phyloP scores from a whole-genome alignment of 2,888 invertebrate genomes.

The Lomographa bimaculata region DNA sequence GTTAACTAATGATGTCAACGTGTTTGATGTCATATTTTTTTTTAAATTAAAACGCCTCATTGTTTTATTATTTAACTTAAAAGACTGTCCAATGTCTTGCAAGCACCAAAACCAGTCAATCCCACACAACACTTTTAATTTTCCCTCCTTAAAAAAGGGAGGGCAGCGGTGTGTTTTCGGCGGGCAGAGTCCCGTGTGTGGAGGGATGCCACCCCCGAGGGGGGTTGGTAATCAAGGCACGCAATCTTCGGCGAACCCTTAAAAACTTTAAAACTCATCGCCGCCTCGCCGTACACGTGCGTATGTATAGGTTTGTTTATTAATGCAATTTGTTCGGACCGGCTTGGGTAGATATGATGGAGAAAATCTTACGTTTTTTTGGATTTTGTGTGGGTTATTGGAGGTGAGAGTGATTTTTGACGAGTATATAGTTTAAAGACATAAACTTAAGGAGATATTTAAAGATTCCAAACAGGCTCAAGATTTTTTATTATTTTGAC shows the following conservation, averaged over 20 bases:
- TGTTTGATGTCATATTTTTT: too few species aligned
- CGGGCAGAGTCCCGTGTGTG: constrained; percentile 63
- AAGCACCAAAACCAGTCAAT: constrained; percentile 61
- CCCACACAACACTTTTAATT: constrained; percentile 76
- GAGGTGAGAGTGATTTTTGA: too few species aligned
- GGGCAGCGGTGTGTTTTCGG: constrained; percentile 72
- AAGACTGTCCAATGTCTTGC: too few species aligned
- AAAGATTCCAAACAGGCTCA: too few species aligned
- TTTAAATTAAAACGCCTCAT: too few species aligned
- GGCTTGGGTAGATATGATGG: constrained; percentile 7
- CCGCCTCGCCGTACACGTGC: constrained; percentile 52
- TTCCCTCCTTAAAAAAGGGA: constrained; percentile 83
- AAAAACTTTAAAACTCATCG: constrained; percentile 85
- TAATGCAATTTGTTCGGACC: constrained; percentile 55
- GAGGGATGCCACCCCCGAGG: constrained; percentile 47
- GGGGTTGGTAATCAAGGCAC: constrained; percentile 84
- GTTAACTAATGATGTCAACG: too few species aligned
- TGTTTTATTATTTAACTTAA: too few species aligned
- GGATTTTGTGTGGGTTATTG: constrained; percentile 15
- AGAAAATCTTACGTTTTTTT: too few species aligned
- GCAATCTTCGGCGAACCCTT: constrained; percentile 86
- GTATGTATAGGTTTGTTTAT: constrained; percentile 43
- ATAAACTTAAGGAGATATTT: too few species aligned
- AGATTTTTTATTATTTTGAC: too few species aligned
- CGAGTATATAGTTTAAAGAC: too few species aligned